A percentile compares a stretch with the other conserved stretches of the same genome.
These are phyloP conservation scores for Cataglyphis rosenhaueri DNA, from an alignment of 2,888 invertebrate species.

Conservation along the genomic window DNA sequence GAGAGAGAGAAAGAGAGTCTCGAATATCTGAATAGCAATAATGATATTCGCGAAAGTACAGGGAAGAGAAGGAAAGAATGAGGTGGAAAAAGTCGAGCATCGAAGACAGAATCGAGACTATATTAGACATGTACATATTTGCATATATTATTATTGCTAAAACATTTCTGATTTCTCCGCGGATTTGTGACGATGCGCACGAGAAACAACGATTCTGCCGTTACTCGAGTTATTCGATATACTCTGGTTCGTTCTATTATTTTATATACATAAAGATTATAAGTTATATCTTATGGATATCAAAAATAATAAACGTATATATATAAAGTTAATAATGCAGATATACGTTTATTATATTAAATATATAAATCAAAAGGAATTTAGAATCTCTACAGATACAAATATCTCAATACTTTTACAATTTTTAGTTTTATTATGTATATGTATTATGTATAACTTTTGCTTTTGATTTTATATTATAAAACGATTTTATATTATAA, in stretches of 20 bases:
- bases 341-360: background rate
- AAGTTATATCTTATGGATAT: background rate
- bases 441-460: background rate
- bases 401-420: background rate
- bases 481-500: background rate
- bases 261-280: constrained; percentile 25
- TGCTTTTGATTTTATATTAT: background rate
- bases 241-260: constrained; percentile 25
- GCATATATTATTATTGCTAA: constrained; percentile 56
- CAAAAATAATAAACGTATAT: background rate
- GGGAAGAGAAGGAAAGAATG: constrained; percentile 7
- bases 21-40: constrained; percentile 83
- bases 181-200: constrained; percentile 52
- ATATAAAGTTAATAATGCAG: background rate
- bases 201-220: constrained; percentile 8
- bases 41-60: constrained; percentile 61
- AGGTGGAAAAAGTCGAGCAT: constrained; percentile 62
- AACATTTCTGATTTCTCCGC: constrained; percentile 63
- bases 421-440: background rate
- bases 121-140: constrained; percentile 61
- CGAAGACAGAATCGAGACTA: constrained; percentile 58
- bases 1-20: constrained; percentile 63
- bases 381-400: background rate
- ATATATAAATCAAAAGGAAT: background rate
- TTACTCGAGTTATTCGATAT: constrained; percentile 30